phyloP scores from a whole-genome alignment of 2,888 invertebrate genomes.

The Spisula solida region DNA sequence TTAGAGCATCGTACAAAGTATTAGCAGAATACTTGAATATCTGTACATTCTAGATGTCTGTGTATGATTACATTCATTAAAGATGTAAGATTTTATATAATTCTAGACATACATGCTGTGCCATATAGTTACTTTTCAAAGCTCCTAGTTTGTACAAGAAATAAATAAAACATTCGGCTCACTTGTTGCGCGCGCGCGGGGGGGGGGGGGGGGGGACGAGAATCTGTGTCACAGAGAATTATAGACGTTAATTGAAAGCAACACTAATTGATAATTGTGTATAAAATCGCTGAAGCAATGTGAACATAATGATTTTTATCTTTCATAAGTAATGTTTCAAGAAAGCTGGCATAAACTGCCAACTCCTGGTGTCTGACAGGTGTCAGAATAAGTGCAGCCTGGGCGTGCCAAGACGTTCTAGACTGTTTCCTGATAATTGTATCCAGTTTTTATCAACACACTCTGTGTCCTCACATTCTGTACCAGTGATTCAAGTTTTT shows the following conservation, averaged over 20 bases:
- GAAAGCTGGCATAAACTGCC: constrained; percentile 11
- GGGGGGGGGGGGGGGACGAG: neutral
- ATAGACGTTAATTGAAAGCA: neutral
- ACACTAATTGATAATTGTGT: neutral
- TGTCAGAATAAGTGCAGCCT: neutral
- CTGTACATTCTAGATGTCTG: neutral
- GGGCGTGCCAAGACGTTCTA: neutral
- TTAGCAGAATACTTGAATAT: too few relatives aligned
- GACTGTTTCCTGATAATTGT: neutral
- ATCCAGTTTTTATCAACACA: neutral
- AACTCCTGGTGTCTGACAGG: neutral
- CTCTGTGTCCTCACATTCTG: neutral
- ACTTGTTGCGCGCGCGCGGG: neutral
- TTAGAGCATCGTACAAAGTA: too few relatives aligned
- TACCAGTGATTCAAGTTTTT: neutral
- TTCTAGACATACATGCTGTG: constrained; percentile 9
- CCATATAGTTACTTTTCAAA: neutral
- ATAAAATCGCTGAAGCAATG: neutral
- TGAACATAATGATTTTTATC: constrained; percentile 25
- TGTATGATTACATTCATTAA: neutral
- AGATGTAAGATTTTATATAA: neutral
- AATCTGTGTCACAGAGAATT: neutral
- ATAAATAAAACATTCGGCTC: neutral
- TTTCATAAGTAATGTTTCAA: neutral
- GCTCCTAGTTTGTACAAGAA: neutral